Evolutionary conservation across 2,888 invertebrate genomes (phyloP).

Genomic region (Loripinus fragilis): DNA sequence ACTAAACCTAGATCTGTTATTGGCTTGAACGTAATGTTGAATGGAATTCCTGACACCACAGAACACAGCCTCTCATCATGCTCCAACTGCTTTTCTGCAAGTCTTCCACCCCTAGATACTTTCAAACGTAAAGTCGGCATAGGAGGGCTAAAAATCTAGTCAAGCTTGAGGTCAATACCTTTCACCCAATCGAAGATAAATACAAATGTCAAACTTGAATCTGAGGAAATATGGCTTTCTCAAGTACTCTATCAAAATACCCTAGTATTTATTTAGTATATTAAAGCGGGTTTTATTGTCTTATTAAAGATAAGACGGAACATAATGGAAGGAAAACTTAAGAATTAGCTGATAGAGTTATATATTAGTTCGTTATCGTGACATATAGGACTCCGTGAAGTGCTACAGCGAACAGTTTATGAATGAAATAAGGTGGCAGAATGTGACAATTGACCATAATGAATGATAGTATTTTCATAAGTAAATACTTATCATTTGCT

Average conservation of each 20-base stretch:
- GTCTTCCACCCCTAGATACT: too few species aligned
- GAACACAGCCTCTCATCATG: too few species aligned
- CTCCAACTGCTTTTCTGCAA: too few species aligned
- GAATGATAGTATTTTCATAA: conserved; percentile 47
- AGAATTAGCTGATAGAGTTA: conserved; percentile 53
- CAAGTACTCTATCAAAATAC: conserved; percentile 43
- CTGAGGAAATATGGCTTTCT: conserved; percentile 6
- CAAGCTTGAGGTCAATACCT: not conserved
- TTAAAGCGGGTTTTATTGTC: conserved; percentile 54
- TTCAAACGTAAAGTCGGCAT: too few species aligned
- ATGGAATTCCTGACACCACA: too few species aligned
- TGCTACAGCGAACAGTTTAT: conserved; percentile 22
- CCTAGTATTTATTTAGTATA: conserved; percentile 57
- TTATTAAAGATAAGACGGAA: conserved; percentile 47
- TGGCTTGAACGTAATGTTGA: too few species aligned
- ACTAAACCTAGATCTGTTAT: too few species aligned
- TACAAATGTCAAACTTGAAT: conserved; percentile 12
- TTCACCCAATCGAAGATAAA: not conserved
- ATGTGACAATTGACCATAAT: conserved; percentile 26
- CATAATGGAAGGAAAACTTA: conserved; percentile 38
- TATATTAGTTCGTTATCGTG: conserved; percentile 49
- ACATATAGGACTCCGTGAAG: conserved; percentile 32
- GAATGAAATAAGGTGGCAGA: conserved; percentile 46
- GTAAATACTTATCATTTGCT: conserved; percentile 51
- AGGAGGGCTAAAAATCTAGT: not conserved